Base-by-base conservation (phyloP, 2,888 invertebrate genomes). In the Drosophila koepferae region DNA sequence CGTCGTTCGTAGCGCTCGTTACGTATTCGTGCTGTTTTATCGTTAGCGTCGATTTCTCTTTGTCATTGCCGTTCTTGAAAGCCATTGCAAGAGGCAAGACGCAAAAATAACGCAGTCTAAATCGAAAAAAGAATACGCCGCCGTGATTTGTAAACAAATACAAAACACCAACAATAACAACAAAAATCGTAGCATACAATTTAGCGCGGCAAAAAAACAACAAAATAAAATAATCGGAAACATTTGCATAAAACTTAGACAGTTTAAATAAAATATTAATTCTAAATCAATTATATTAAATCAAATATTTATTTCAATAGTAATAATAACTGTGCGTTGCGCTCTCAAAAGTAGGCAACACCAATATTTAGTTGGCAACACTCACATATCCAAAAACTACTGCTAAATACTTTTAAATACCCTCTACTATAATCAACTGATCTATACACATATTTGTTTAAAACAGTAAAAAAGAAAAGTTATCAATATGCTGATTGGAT, bases 401-500 rank as follows among this genome's bases (percentile, higher is more conserved):
- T 64, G 48, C 38, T 60, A 28, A 60, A 60, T 16, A 58, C 34
- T 7, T 34, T 34, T 2, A 20, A 36, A 36, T 49, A 49, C 5
- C 31, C 10, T 6, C 6, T 49, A 34, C 49, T 49, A 18, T 18
- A 40, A 23, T 20, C 31, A n/a, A 58, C 20, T 36, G 10, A 44
- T 44, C 48, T 36, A 34, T 34, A 64, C 23, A 46, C 40, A 49
- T 14, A 44, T 44, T 58, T 44, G 34, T 44, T 44, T 36, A 36
- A 12, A 34, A 44, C n/a, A 16, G 44, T 34, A 12, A 51, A 51
- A 4, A 54, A 63, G 38, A 60, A 48, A 23, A 68, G 70, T 31
- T 46, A 16, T 75, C 89, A 91, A 76, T 79, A 97, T 97, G 97
- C 94, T 97, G 95, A 97, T 97, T 95, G 96, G 96, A 93, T 95